phyloP scores from a whole-genome alignment of 1,140 invertebrate genomes.

The Aphelenchoides avenae region DNA sequence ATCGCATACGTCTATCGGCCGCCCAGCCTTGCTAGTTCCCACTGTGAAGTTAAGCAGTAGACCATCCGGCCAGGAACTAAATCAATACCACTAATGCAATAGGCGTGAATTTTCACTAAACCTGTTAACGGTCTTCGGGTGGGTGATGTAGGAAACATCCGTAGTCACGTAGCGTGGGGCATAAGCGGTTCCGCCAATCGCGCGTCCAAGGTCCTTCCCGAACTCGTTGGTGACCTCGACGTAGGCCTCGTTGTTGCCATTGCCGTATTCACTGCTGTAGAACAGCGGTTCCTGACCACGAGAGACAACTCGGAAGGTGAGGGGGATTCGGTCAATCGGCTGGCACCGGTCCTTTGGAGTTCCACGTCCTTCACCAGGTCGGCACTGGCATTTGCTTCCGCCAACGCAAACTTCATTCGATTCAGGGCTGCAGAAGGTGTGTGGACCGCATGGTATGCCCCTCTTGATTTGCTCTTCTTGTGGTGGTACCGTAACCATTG shows the following conservation, averaged over 20 bases:
- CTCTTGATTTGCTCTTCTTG: conserved; percentile 1
- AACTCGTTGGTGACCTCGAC: conserved; percentile 55
- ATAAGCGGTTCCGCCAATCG: conserved; percentile 52
- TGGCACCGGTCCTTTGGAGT: conserved; percentile 38
- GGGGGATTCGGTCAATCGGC: conserved; percentile 43
- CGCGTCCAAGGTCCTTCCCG: conserved; percentile 45
- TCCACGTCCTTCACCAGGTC: conserved; percentile 46
- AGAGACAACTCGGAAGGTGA: conserved; percentile 47
- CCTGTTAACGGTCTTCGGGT: conserved; percentile 58
- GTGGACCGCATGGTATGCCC: conserved; percentile 47
- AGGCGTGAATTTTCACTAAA: neutral
- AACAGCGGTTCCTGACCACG: conserved; percentile 48
- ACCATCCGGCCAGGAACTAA: conserved; percentile 50
- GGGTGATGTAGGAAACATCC: conserved; percentile 51
- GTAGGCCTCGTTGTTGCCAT: conserved; percentile 42
- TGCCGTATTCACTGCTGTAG: conserved; percentile 56
- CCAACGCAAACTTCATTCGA: conserved; percentile 53
- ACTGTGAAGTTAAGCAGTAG: conserved; percentile 55
- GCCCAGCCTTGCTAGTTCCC: conserved; percentile 33
- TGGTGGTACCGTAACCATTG: too few species aligned
- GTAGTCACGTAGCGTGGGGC: conserved; percentile 58
- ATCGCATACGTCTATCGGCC: conserved; percentile 53
- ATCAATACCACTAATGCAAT: neutral
- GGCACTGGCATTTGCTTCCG: conserved; percentile 45
- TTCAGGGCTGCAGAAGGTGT: conserved; percentile 34